A percentile compares a stretch with the other conserved stretches of the same genome.
Evolutionary conservation across 2,888 invertebrate genomes (phyloP).

Genomic region (Caenorhabditis sp.): DNA sequence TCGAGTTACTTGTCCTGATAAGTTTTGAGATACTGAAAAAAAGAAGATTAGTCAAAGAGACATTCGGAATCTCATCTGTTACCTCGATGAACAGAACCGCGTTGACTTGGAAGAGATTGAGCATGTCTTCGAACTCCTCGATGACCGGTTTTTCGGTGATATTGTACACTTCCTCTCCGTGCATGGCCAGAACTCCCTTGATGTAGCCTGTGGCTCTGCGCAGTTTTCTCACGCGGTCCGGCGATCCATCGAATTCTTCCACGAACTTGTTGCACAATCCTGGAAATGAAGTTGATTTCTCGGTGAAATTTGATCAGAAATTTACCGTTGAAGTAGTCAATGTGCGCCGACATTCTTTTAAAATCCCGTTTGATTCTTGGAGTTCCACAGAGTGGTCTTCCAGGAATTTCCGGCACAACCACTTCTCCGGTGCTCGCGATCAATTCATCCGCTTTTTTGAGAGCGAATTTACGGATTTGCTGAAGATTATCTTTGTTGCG

Average conservation of each 20-base stretch:
- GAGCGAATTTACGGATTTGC: conserved; percentile 1
- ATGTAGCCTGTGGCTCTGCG: conserved; percentile 24
- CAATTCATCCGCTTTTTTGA: background rate
- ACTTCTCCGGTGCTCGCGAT: background rate
- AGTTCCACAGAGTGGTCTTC: conserved; percentile 7
- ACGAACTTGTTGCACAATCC: conserved; percentile 22
- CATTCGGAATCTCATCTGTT: background rate
- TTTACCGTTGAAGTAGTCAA: conserved; percentile 10
- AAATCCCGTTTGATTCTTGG: conserved; percentile 10
- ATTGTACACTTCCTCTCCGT: conserved; percentile 27
- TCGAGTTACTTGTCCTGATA: too few species aligned
- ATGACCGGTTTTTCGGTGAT: background rate
- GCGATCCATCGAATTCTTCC: conserved; percentile 26
- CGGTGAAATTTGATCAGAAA: background rate
- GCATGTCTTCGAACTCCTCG: background rate
- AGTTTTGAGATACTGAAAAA: conserved; percentile 28
- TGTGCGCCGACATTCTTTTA: conserved; percentile 16
- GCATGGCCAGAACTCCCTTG: conserved; percentile 19
- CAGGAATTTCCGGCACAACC: background rate
- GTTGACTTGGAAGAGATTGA: conserved; percentile 36
- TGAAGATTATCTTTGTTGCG: background rate
- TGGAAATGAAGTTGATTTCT: background rate
- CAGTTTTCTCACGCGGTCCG: background rate
- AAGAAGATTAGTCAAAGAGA: background rate
- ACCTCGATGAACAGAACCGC: conserved; percentile 16